Base-by-base conservation (phyloP, 2,888 invertebrate genomes). In the Rutpela maculata region DNA sequence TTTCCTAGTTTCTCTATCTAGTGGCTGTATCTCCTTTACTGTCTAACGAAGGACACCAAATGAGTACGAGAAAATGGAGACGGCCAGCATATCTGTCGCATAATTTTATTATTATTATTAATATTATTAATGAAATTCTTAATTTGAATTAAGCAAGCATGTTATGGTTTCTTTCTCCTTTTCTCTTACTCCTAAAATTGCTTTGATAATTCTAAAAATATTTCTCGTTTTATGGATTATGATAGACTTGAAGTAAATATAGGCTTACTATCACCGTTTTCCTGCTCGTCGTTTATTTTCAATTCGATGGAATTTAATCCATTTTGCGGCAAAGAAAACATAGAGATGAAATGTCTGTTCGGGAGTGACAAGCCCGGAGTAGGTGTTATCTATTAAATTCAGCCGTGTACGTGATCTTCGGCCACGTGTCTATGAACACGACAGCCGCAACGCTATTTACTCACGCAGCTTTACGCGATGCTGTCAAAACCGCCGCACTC, bases 401-500 rank as follows among this genome's bases (percentile, higher is more conserved):
- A 80, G 80, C 69, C 69, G 59, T 59, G 77, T 78, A 80, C 80
- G 80, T 80, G 80, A 80, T 77, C 80, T 75, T 77, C 76, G 74
- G 55, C 69, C 75, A 75, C 75, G 69, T 75, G 62, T 68, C 63
- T 57, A 55, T 69, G 75, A 75, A 75, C 75, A 69, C 62, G 75
- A 75, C 75, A 75, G 56, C 62, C 50, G 9, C 68, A 77, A 67
- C 69, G 77, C 71, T 73, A 75, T 80, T 80, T 78, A 78, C 75
- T 67, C 74, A 77, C 72, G 74, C 74, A 63, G 76, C 68, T 59
- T 76, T 74, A 78, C 74, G 80, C 71, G 74, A 80, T 80, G 72
- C 78, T 81, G 82, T 80, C 82, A 81, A 80, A 81, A 82, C 78
- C 80, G 70, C 77, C 72, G 75, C 78, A 70, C 73, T 78, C 67